Conservation (phyloP, 2,113 vertebrate species). For the Cavia aperea region DNA sequence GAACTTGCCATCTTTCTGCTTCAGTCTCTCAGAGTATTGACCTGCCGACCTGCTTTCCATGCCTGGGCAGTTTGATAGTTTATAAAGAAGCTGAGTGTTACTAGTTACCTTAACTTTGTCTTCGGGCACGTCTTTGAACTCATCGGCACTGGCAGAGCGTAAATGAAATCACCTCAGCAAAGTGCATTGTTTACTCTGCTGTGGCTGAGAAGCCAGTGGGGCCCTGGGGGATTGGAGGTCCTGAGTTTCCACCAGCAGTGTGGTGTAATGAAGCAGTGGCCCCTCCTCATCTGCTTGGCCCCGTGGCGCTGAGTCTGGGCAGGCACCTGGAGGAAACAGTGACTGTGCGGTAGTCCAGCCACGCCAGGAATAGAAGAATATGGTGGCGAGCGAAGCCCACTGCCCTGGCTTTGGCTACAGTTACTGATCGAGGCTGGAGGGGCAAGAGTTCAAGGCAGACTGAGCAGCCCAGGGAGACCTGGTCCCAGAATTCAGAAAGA, state of each 20-base stretch:
- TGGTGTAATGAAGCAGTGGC: background rate
- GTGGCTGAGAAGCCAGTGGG: background rate
- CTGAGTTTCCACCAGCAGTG: background rate
- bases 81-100: background rate
- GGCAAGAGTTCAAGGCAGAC: background rate
- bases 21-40: background rate
- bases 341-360: background rate
- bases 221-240: background rate
- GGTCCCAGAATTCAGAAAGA: background rate
- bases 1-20: background rate
- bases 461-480: background rate
- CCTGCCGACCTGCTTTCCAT: background rate
- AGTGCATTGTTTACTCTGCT: background rate
- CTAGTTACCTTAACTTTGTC: background rate
- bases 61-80: background rate
- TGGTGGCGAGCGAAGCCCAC: background rate
- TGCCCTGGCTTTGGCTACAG: background rate
- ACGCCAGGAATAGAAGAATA: too few relatives aligned
- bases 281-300: background rate
- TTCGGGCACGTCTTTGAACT: background rate
- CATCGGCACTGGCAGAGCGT: background rate
- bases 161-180: background rate
- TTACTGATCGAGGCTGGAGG: background rate
- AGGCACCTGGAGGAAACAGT: too few relatives aligned
- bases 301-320: background rate